Base-by-base conservation (phyloP, 2,797 vertebrate species). In the Pogonophryne albipinna region DNA sequence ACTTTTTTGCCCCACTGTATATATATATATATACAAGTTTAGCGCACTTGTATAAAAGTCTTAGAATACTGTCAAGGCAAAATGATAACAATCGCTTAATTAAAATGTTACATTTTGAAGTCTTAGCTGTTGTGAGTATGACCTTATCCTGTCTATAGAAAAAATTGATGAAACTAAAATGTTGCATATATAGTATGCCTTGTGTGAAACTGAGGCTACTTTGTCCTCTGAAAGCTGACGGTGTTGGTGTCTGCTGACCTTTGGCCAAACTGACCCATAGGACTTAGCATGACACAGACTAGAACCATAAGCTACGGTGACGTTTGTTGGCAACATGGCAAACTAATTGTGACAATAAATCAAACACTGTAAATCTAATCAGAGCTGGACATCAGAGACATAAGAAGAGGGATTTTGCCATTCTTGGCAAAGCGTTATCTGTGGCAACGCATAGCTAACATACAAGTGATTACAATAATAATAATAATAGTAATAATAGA, bases 151-250 rank as follows among this genome's bases (percentile, higher is more conserved):
- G 11, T 61, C 0, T 15, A 13, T 57, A 10, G 11, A 47, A 47
- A 49, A 51, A 80, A 58, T 20, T 17, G 17, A 66, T 31, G 0
- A 27, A 20, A 67, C 23, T 46, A 50, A 46, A 66, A 42, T 41
- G 38, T 41, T 50, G 17, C 0, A 64, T 47, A 64, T 73, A 31
- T 71, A 76, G 13, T 19, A 23, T 50, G 34, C 63, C 55, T 42
- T 19, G n/a, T 63, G 20, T 88, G 71, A 79, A 68, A 72, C 55
- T 52, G 66, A 49, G 76, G 76, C 67, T 71, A 80, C 84, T 83
- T 91, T 87, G 84, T 83, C 79, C 89, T 85, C 66, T 17, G 56
- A 16, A 44, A 27, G 82, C 65, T 86, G 83, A 90, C 74, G 15
- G 56, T 61, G 85, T 59, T 44, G 23, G 41, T 71, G 47, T 69